A percentile compares a stretch with the other conserved stretches of the same genome.
Evolutionary conservation across 2,113 vertebrate species (phyloP).

Genomic region (Rhinichthys klamathensis): DNA sequence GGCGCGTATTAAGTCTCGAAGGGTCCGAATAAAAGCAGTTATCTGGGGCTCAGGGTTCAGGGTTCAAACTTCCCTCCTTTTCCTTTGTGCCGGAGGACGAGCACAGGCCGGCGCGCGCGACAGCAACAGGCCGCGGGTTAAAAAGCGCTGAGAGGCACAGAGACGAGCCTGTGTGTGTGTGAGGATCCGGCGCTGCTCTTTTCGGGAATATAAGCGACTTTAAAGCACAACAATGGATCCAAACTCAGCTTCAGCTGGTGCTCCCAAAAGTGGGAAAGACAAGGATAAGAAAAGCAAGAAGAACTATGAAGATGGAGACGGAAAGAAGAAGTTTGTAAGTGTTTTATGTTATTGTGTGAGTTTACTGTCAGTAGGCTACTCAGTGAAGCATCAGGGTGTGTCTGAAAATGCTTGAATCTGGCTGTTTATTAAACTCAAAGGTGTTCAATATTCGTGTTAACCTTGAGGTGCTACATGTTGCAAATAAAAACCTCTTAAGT

Average conservation of each 20-base stretch:
- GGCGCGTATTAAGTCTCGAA: not conserved
- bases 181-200: not conserved
- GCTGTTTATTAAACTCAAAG: not conserved
- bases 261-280: conserved; percentile 73
- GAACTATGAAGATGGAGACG: conserved; percentile 75
- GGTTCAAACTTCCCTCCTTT: conserved; percentile 83
- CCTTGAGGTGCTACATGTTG: not conserved
- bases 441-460: not conserved
- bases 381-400: not conserved
- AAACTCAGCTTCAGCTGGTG: conserved; percentile 70
- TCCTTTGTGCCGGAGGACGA: conserved; percentile 34
- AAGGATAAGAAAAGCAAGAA: conserved; percentile 82
- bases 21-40: not conserved
- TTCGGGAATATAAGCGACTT: not conserved
- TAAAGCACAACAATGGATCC: conserved; percentile 68
- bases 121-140: conserved; percentile 31
- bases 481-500: not conserved
- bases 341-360: conserved; percentile 26
- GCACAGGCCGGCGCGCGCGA: conserved; percentile 51
- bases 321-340: conserved; percentile 83
- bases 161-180: not conserved
- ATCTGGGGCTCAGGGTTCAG: conserved; percentile 39
- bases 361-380: not conserved
- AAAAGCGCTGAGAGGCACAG: not conserved
- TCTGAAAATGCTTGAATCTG: not conserved